phyloP scores from a whole-genome alignment of 2,113 vertebrate species.

The Cheirogaleus medius region DNA sequence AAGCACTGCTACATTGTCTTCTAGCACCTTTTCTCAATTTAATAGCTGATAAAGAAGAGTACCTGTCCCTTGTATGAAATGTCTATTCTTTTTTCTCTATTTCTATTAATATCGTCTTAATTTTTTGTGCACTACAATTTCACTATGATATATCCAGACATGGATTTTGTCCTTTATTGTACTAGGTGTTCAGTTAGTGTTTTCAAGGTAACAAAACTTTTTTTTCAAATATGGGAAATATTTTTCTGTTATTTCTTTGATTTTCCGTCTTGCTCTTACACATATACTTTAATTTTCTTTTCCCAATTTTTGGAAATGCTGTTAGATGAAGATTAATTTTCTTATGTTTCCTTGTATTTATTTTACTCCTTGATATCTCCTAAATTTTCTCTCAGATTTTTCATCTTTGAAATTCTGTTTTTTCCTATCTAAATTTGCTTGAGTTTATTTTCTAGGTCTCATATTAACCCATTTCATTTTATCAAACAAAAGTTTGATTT shows the following conservation, averaged over 20 bases:
- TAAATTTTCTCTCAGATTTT: neutral
- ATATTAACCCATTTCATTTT: neutral
- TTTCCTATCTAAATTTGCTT: neutral
- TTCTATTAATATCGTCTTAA: neutral
- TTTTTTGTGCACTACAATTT: neutral
- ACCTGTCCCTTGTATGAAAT: neutral
- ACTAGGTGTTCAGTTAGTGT: neutral
- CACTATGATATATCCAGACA: neutral
- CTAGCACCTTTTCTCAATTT: neutral
- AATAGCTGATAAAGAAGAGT: neutral
- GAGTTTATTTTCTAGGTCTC: neutral
- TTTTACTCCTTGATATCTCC: neutral
- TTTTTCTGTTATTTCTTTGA: neutral
- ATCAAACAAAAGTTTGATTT: neutral
- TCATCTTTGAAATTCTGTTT: neutral
- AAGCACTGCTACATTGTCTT: neutral
- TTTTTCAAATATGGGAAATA: neutral
- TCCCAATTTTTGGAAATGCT: neutral
- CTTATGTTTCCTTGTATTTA: neutral
- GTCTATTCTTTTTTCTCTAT: neutral
- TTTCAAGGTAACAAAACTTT: neutral
- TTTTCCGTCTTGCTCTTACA: neutral
- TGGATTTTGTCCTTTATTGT: neutral
- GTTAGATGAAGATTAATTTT: neutral
- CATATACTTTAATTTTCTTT: neutral